Conservation (phyloP, 2,888 invertebrate species). For the Leptinotarsa haldemani region DNA sequence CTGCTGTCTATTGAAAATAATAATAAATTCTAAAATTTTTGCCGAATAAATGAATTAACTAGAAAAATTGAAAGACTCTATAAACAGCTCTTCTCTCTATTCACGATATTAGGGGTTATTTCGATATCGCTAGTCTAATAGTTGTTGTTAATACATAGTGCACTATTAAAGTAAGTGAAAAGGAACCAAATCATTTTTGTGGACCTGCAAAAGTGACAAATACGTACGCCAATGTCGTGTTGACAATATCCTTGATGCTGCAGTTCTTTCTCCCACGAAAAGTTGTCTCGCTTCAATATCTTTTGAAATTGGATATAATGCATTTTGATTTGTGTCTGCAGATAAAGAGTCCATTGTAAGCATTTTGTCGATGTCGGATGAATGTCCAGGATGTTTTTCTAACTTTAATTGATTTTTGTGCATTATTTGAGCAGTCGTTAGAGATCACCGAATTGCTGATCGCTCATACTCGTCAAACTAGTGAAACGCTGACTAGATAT, state of each 20-base stretch:
- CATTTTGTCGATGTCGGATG: slow-evolving; percentile 44
- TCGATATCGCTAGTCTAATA: no score
- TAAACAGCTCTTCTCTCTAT: no score
- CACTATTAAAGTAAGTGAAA: neutral
- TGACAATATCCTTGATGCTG: slow-evolving; percentile 35
- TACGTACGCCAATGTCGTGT: slow-evolving; percentile 29
- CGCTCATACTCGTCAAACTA: neutral
- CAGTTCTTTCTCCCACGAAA: slow-evolving; percentile 38
- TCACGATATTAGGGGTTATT: no score
- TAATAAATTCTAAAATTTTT: no score
- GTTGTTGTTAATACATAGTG: no score
- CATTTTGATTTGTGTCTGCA: slow-evolving; percentile 58
- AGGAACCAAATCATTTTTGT: neutral
- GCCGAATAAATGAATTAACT: no score
- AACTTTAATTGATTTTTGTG: slow-evolving; percentile 41
- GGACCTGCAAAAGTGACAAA: neutral
- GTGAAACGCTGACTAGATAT: no score
- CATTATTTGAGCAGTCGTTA: slow-evolving; percentile 8
- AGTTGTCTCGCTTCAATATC: slow-evolving; percentile 43
- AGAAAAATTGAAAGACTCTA: no score
- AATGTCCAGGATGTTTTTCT: slow-evolving; percentile 42
- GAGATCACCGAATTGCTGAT: slow-evolving; percentile 8
- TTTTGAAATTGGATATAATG: slow-evolving; percentile 54
- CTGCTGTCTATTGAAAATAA: no score
- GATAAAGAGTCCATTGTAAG: slow-evolving; percentile 51